Evolutionary conservation across 2,888 invertebrate genomes (phyloP).

Genomic region (Argyresthia albistria): DNA sequence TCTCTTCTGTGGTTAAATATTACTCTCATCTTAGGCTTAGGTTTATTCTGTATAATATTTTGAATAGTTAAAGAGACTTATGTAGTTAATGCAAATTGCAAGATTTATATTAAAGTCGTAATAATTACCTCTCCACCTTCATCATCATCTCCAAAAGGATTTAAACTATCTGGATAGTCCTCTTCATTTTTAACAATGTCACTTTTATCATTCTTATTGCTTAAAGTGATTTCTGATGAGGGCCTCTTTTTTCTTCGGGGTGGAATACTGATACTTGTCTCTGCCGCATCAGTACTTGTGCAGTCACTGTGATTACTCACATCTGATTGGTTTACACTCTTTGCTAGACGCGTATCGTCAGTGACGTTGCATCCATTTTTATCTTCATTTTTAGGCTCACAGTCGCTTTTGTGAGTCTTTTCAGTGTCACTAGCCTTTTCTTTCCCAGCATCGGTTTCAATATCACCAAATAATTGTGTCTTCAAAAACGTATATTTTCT

Average conservation of each 20-base stretch:
- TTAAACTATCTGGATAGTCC: constrained; percentile 83
- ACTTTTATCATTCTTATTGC: constrained; percentile 12
- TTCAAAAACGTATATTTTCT: constrained; percentile 57
- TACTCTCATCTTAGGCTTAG: neutral
- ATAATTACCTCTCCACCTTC: constrained; percentile 44
- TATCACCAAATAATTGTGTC: constrained; percentile 40
- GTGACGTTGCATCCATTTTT: constrained; percentile 44
- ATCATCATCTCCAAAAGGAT: constrained; percentile 86
- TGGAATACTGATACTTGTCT: constrained; percentile 49
- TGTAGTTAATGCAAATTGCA: no score
- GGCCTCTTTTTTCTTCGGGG: constrained; percentile 53
- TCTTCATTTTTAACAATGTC: constrained; percentile 13
- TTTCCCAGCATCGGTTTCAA: constrained; percentile 10
- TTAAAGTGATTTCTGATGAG: constrained; percentile 20
- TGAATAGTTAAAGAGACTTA: neutral
- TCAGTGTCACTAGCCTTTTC: constrained; percentile 6
- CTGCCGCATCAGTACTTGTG: constrained; percentile 24
- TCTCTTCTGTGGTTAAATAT: no score
- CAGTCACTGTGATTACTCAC: constrained; percentile 14
- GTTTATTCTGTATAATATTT: neutral
- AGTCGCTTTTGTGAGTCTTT: neutral
- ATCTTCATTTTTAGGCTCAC: constrained; percentile 14
- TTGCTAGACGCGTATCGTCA: constrained; percentile 53
- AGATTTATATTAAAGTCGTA: neutral
- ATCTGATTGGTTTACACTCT: constrained; percentile 21